phyloP scores from a whole-genome alignment of 2,113 vertebrate genomes.

The Lathamus discolor region DNA sequence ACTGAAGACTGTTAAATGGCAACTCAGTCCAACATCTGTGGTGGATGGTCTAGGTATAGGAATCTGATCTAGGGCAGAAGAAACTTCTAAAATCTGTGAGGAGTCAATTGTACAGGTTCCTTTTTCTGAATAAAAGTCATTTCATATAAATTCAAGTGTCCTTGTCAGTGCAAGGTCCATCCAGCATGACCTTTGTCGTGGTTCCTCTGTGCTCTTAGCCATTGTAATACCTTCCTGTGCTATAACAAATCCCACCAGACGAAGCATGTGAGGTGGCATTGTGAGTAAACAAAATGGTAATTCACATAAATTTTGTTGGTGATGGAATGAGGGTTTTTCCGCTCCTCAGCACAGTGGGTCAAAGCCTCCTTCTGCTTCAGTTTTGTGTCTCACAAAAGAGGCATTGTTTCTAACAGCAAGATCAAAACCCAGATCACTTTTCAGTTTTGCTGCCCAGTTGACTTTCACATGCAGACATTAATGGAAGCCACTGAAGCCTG shows the following conservation, averaged over 20 bases:
- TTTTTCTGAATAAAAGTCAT: not conserved
- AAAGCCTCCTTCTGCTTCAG: not conserved
- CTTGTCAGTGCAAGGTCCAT: not conserved
- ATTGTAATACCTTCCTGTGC: not conserved
- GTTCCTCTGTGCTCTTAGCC: not conserved
- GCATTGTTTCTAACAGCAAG: not conserved
- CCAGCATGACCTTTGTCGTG: not conserved
- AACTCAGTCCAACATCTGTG: not conserved
- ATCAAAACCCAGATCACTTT: not conserved
- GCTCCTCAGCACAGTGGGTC: not conserved
- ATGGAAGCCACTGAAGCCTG: not conserved
- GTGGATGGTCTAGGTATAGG: not conserved
- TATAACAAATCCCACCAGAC: not conserved
- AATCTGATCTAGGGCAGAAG: not conserved
- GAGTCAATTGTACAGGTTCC: not conserved
- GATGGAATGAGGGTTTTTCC: not conserved
- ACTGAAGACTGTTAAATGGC: not conserved
- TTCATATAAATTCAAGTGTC: not conserved
- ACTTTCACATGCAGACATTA: not conserved
- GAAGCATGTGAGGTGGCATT: not conserved
- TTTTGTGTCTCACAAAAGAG: not conserved
- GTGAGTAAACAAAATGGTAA: not conserved
- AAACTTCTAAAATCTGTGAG: not conserved
- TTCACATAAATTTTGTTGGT: not conserved
- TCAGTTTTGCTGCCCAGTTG: not conserved